Conservation (phyloP, 2,888 invertebrate species). For the Cerastis leucographa region DNA sequence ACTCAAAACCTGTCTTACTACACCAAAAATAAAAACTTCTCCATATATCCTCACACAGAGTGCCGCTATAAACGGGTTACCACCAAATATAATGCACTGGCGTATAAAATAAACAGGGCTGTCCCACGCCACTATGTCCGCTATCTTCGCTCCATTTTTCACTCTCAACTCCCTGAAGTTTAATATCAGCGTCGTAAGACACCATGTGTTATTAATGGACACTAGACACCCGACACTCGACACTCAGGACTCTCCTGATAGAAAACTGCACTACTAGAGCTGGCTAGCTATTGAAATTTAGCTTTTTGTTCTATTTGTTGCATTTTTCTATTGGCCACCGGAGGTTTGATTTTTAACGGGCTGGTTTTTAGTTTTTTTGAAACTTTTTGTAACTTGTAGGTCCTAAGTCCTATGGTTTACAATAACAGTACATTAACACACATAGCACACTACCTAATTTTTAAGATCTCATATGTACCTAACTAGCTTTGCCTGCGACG, state of each 20-base stretch:
- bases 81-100: slow-evolving; percentile 44
- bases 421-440: neutral
- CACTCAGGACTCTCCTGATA: slow-evolving; percentile 63
- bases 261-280: slow-evolving; percentile 43
- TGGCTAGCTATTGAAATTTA: slow-evolving; percentile 51
- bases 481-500: too few species aligned
- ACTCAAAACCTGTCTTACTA: too few species aligned
- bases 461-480: too few species aligned
- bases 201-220: slow-evolving; percentile 82
- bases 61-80: slow-evolving; percentile 9
- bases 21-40: neutral
- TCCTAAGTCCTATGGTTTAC: too few species aligned
- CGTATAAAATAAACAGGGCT: slow-evolving; percentile 61
- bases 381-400: too few species aligned
- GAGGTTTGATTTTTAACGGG: neutral
- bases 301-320: slow-evolving; percentile 8
- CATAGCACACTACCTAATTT: too few species aligned
- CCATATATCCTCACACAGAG: neutral
- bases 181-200: slow-evolving; percentile 79
- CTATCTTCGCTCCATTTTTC: slow-evolving; percentile 77
- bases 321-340: slow-evolving; percentile 32
- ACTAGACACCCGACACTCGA: slow-evolving; percentile 67
- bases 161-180: slow-evolving; percentile 74
- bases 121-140: slow-evolving; percentile 44
- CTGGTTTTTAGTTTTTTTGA: neutral